Evolutionary conservation across 2,113 vertebrate species (phyloP).

Genomic region (Engystomops pustulosus): DNA sequence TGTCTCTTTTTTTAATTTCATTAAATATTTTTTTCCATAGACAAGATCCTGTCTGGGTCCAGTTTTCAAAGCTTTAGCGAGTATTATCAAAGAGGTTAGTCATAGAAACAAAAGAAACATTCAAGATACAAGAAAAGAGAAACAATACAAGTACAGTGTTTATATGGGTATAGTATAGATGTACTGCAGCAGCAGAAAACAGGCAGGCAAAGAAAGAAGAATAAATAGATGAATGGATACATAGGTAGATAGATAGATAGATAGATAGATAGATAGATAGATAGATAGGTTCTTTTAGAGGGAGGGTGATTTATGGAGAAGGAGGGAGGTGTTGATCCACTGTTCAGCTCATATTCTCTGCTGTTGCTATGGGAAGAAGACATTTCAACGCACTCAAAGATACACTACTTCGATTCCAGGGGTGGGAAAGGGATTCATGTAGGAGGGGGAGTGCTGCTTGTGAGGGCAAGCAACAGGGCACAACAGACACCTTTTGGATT

Average conservation of each 20-base stretch:
- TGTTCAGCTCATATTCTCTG: constrained; percentile 39
- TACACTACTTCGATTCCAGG: constrained; percentile 44
- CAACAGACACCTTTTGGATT: constrained; percentile 21
- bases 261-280: constrained; percentile 4
- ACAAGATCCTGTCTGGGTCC: not conserved
- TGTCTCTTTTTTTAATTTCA: not conserved
- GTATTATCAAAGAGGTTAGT: not conserved
- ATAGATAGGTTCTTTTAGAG: constrained; percentile 15
- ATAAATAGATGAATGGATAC: not conserved
- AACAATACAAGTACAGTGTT: not conserved
- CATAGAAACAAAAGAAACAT: not conserved
- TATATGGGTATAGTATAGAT: constrained; percentile 26
- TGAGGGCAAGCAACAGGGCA: constrained; percentile 44
- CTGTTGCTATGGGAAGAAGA: constrained; percentile 60
- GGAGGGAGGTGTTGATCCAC: constrained; percentile 36
- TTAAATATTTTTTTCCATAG: not conserved
- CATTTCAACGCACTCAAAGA: constrained; percentile 51
- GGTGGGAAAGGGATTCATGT: constrained; percentile 52
- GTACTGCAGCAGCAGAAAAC: not conserved
- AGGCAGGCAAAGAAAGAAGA: not conserved
- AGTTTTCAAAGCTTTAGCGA: not conserved
- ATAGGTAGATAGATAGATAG: constrained; percentile 17
- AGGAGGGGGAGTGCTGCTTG: constrained; percentile 24
- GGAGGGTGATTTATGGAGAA: constrained; percentile 24
- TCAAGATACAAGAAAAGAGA: not conserved